Evolutionary conservation across 2,797 vertebrate species (phyloP).

Genomic region (Spheniscus humboldti): DNA sequence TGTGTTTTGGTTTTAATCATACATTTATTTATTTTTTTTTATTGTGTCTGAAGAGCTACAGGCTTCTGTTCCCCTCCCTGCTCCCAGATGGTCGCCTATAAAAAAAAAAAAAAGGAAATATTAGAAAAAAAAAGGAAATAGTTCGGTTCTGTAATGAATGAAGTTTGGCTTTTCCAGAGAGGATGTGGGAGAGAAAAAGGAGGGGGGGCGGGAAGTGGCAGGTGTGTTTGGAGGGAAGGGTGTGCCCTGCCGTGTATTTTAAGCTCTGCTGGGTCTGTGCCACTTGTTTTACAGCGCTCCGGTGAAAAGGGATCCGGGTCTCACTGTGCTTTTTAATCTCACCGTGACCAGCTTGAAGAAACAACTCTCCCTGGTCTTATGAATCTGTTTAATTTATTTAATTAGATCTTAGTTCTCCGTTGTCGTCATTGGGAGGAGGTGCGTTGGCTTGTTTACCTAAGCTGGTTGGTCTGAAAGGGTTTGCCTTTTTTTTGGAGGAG

Average conservation of each 20-base stretch:
- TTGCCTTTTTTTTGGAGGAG: background rate
- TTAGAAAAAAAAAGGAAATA: conserved; percentile 87
- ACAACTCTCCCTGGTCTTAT: background rate
- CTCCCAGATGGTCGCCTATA: conserved; percentile 23
- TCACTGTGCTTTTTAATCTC: conserved; percentile 40
- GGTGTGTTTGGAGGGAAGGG: conserved; percentile 77
- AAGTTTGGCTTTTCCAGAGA: conserved; percentile 71
- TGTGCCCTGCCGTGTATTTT: conserved; percentile 58
- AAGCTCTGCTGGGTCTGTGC: conserved; percentile 26
- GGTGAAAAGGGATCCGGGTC: background rate
- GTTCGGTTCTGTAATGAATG: conserved; percentile 60
- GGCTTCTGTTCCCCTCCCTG: conserved; percentile 11
- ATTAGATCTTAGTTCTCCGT: background rate
- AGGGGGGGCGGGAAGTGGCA: conserved; percentile 70
- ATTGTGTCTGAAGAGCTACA: conserved; percentile 40
- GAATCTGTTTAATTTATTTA: background rate
- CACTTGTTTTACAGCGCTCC: background rate
- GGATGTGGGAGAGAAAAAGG: conserved; percentile 49
- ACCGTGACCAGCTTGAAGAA: background rate
- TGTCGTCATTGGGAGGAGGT: background rate
- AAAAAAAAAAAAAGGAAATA: conserved; percentile 79
- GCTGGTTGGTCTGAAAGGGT: background rate
- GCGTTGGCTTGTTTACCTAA: background rate
- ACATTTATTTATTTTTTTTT: background rate
- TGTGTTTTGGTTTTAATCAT: conserved; percentile 40